phyloP scores from a whole-genome alignment of 2,888 invertebrate genomes.

The Melieria crassipennis region DNA sequence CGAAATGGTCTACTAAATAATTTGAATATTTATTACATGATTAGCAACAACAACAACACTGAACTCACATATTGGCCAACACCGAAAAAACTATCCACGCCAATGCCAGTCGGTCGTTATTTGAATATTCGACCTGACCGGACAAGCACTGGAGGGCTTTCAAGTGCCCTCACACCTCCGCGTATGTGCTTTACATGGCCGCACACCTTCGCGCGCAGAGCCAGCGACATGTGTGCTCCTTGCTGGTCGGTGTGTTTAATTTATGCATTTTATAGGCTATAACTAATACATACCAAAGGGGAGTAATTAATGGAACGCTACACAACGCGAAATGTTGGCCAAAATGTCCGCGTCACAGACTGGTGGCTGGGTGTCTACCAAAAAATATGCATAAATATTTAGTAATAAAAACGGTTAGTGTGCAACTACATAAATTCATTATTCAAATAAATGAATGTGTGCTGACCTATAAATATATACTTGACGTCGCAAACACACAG shows the following conservation, averaged over 20 bases:
- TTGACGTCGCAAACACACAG: too few species aligned
- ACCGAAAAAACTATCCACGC: not conserved
- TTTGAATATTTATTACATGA: too few species aligned
- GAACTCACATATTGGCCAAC: too few species aligned
- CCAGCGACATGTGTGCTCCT: too few species aligned
- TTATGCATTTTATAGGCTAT: slow-evolving; percentile 45
- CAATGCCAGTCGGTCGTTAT: not conserved
- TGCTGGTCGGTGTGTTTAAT: slow-evolving; percentile 32
- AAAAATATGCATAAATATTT: too few species aligned
- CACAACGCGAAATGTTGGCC: too few species aligned
- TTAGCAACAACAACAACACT: too few species aligned
- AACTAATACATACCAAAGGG: slow-evolving; percentile 25
- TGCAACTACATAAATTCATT: not conserved
- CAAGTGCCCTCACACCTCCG: not conserved
- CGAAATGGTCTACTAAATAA: too few species aligned
- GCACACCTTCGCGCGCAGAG: too few species aligned
- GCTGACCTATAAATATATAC: not conserved
- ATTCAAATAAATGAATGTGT: not conserved
- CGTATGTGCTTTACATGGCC: too few species aligned
- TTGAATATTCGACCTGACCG: not conserved
- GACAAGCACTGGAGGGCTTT: not conserved
- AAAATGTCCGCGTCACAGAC: too few species aligned
- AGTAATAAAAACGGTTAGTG: not conserved
- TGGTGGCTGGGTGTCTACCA: too few species aligned
- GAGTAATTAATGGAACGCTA: slow-evolving; percentile 22